Percentiles rank a stretch among this genome's conserved stretches.
phyloP scores from a whole-genome alignment of 2,888 invertebrate species.

The Nyleta sp. region DNA sequence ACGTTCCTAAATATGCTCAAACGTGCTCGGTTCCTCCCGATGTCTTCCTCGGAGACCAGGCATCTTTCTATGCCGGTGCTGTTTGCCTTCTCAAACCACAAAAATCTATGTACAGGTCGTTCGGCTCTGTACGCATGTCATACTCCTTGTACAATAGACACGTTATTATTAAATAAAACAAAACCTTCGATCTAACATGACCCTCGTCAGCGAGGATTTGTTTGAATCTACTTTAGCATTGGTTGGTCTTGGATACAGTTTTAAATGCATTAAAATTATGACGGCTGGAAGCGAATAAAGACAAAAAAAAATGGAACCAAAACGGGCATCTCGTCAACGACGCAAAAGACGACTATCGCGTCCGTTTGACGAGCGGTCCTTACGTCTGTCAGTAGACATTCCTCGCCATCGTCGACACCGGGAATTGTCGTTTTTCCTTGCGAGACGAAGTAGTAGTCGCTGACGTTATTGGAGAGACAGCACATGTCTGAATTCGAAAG shows the following conservation, averaged over 20 bases:
- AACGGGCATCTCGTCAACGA: slow-evolving; percentile 46
- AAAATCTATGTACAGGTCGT: slow-evolving; percentile 30
- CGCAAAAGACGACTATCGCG: slow-evolving; percentile 68
- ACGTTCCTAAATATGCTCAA: slow-evolving; percentile 22
- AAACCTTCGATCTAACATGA: slow-evolving; percentile 22
- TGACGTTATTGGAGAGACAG: slow-evolving; percentile 90
- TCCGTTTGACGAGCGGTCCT: slow-evolving; percentile 82
- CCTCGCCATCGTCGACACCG: slow-evolving; percentile 95
- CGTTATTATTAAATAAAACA: slow-evolving; percentile 48
- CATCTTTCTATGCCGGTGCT: slow-evolving; percentile 18
- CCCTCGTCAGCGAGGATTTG: slow-evolving; percentile 50
- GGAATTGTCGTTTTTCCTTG: slow-evolving; percentile 97
- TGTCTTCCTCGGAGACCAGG: slow-evolving; percentile 46
- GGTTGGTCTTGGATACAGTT: slow-evolving; percentile 10
- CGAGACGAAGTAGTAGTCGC: slow-evolving; percentile 94
- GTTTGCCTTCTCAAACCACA: slow-evolving; percentile 11
- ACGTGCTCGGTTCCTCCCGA: slow-evolving; percentile 34
- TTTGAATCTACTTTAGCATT: slow-evolving; percentile 42
- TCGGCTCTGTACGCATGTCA: slow-evolving; percentile 26
- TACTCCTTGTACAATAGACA: slow-evolving; percentile 21
- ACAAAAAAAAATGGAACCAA: slow-evolving; percentile 29
- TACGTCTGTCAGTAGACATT: slow-evolving; percentile 92
- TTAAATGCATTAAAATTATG: slow-evolving; percentile 55
- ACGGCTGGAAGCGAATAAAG: slow-evolving; percentile 57
- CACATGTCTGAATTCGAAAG: slow-evolving; percentile 86